Evolutionary conservation across 2,797 vertebrate genomes (phyloP).

Genomic region (Pipistrellus pygmaeus): DNA sequence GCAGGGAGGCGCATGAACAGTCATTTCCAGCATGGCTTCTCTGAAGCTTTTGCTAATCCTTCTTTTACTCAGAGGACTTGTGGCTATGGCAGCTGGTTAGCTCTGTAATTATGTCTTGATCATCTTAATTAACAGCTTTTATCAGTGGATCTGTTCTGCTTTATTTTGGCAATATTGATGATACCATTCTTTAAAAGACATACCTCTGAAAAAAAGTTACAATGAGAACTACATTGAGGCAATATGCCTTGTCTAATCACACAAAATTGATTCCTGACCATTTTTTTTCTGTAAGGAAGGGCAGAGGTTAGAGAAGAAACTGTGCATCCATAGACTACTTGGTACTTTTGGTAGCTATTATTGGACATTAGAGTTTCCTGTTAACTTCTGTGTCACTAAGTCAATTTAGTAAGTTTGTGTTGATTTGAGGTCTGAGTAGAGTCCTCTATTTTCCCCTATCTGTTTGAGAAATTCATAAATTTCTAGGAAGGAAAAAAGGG

Average conservation of each 20-base stretch:
- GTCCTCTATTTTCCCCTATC: neutral
- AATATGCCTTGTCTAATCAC: neutral
- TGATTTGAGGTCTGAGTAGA: neutral
- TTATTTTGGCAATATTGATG: neutral
- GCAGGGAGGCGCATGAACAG: neutral
- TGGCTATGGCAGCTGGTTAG: neutral
- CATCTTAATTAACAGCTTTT: neutral
- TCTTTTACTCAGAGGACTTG: neutral
- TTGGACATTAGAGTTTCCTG: neutral
- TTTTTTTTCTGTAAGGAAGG: neutral
- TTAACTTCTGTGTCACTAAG: slow-evolving; percentile 1
- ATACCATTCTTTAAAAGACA: neutral
- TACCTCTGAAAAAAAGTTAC: neutral
- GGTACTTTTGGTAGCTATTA: neutral
- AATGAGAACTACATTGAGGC: neutral
- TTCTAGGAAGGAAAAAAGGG: slow-evolving; percentile 23
- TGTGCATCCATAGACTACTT: neutral
- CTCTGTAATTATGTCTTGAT: neutral
- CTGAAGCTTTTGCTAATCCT: slow-evolving; percentile 2
- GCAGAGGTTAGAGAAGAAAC: neutral
- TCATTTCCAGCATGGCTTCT: neutral
- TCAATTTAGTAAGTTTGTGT: slow-evolving; percentile 30
- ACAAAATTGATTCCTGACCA: neutral
- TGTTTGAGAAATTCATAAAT: slow-evolving; percentile 43
- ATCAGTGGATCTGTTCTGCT: neutral